These are phyloP conservation scores for Oxyteleia sp. DNA, from an alignment of 2,888 invertebrate species.

Conservation along the genomic window DNA sequence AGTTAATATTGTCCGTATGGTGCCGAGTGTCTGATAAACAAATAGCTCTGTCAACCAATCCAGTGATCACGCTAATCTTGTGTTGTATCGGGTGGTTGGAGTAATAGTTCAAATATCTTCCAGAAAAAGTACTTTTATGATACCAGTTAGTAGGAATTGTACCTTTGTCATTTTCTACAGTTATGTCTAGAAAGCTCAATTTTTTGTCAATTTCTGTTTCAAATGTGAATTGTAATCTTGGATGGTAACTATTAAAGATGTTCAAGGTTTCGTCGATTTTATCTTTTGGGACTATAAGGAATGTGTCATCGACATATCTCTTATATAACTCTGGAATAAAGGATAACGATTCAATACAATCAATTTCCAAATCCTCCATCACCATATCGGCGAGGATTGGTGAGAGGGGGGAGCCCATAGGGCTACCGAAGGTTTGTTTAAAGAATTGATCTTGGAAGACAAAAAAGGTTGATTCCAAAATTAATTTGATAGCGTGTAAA, in stretches of 20 bases:
- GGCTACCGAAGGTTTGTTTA: too few species aligned
- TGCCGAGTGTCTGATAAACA: too few species aligned
- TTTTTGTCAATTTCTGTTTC: slow-evolving; percentile 10
- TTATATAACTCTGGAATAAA: slow-evolving; percentile 10
- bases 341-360: slow-evolving; percentile 7
- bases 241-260: slow-evolving; percentile 11
- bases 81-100: slow-evolving; percentile 1
- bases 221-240: background rate
- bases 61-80: too few species aligned
- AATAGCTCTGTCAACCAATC: too few species aligned
- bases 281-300: slow-evolving; percentile 8
- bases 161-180: background rate
- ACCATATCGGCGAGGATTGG: slow-evolving; percentile 18
- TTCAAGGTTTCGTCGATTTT: background rate
- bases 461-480: background rate
- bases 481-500: too few species aligned
- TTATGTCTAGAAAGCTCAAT: slow-evolving; percentile 11
- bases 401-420: too few species aligned
- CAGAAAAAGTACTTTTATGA: slow-evolving; percentile 16
- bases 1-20: too few species aligned
- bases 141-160: too few species aligned
- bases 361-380: slow-evolving; percentile 27
- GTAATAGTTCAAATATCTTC: slow-evolving; percentile 21
- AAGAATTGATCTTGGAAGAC: too few species aligned
- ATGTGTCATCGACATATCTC: slow-evolving; percentile 40